Conservation (phyloP, 2,797 vertebrate genomes). For the Cuculus canorus region DNA sequence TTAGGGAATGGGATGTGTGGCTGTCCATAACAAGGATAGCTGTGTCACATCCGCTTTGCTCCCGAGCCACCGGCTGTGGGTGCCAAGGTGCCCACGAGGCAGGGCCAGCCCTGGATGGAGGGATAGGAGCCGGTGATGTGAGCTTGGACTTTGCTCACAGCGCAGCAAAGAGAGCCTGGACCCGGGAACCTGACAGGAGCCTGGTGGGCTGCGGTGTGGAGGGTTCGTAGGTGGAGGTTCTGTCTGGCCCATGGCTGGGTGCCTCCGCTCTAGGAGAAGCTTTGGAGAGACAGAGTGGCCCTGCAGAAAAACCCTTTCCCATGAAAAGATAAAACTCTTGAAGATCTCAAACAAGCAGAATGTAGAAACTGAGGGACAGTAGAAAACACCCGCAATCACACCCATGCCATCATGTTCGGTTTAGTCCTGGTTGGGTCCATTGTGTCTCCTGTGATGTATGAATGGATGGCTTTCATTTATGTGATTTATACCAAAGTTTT, state of each 20-base stretch:
- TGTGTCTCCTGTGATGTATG: not conserved
- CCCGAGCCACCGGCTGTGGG: not conserved
- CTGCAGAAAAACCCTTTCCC: constrained; percentile 75
- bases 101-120: not conserved
- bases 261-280: constrained; percentile 80
- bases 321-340: constrained; percentile 69
- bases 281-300: constrained; percentile 81
- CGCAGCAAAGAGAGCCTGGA: not conserved
- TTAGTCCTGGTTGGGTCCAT: not conserved
- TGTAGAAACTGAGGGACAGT: not conserved
- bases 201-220: fast-evolving
- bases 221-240: not conserved
- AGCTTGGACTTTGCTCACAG: constrained; percentile 10
- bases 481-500: constrained; percentile 79
- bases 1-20: not conserved
- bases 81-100: not conserved
- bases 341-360: constrained; percentile 74
- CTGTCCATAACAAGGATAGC: fast-evolving
- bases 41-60: not conserved
- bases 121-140: constrained; percentile 7
- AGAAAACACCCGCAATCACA: not conserved
- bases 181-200: not conserved
- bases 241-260: not conserved
- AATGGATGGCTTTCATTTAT: constrained; percentile 58
- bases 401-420: not conserved